Percentiles rank a stretch among this genome's conserved stretches.
These are phyloP conservation scores for Pissodes strobi DNA, from an alignment of 1,140 invertebrate genomes.

Conservation along the genomic window DNA sequence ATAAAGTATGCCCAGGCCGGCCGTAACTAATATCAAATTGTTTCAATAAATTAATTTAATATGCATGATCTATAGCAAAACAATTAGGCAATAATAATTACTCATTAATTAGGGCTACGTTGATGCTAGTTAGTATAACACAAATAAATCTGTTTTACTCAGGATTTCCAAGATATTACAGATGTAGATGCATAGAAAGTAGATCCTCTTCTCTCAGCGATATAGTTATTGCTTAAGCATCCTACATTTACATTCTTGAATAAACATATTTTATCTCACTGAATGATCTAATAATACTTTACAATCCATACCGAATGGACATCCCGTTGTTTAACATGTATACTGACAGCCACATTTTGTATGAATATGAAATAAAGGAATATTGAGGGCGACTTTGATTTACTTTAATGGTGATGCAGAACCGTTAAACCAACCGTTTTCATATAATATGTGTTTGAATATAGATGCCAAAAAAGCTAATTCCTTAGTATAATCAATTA, in stretches of 20 bases:
- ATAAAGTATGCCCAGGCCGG: too few species aligned
- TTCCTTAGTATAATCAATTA: too few species aligned
- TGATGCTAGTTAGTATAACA: too few species aligned
- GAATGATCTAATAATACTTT: constrained; percentile 5
- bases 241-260: neutral
- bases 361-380: neutral
- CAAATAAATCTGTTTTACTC: neutral
- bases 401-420: neutral
- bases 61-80: too few species aligned
- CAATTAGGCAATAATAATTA: too few species aligned
- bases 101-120: too few species aligned
- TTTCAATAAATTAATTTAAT: too few species aligned
- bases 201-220: neutral
- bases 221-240: neutral
- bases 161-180: neutral
- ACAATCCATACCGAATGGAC: neutral
- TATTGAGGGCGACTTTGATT: neutral
- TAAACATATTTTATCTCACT: too few species aligned
- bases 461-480: neutral
- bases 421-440: neutral
- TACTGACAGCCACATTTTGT: too few species aligned
- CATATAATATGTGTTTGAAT: neutral
- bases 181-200: neutral
- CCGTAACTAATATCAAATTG: too few species aligned
- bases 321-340: constrained; percentile 5